Evolutionary conservation across 2,797 vertebrate species (phyloP).

Genomic region (Tolypeutes matacus): DNA sequence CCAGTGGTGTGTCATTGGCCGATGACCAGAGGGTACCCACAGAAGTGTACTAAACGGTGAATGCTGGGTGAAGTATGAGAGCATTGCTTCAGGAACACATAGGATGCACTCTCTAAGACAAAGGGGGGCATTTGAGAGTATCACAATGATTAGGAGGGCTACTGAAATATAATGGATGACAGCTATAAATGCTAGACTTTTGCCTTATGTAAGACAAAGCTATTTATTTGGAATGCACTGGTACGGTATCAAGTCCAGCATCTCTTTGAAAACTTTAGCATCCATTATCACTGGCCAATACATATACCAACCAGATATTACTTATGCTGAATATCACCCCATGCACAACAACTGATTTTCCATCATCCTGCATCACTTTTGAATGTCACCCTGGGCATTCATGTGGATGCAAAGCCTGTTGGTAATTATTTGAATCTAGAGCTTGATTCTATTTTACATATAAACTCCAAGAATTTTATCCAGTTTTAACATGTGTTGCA

Average conservation of each 20-base stretch:
- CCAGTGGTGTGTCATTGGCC: background rate
- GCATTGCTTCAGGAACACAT: background rate
- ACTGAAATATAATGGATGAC: background rate
- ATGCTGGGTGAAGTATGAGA: background rate
- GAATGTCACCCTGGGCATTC: background rate
- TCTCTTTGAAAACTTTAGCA: background rate
- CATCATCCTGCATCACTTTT: background rate
- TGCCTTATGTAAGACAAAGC: background rate
- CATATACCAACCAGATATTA: background rate
- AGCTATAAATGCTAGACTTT: background rate
- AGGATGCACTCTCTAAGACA: background rate
- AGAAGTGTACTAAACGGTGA: background rate
- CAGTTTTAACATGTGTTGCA: constrained; percentile 3
- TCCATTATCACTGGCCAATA: background rate
- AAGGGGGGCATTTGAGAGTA: background rate
- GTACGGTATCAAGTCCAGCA: background rate
- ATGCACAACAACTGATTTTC: background rate
- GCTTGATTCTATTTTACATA: background rate
- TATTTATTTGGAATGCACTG: constrained; percentile 13
- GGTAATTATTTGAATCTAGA: background rate
- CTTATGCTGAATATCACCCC: background rate
- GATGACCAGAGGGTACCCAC: background rate
- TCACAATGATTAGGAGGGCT: background rate
- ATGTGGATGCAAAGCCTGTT: background rate
- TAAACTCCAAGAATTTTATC: background rate